Base-by-base conservation (phyloP, 1,140 invertebrate genomes). In the Drosophila lacertosa region DNA sequence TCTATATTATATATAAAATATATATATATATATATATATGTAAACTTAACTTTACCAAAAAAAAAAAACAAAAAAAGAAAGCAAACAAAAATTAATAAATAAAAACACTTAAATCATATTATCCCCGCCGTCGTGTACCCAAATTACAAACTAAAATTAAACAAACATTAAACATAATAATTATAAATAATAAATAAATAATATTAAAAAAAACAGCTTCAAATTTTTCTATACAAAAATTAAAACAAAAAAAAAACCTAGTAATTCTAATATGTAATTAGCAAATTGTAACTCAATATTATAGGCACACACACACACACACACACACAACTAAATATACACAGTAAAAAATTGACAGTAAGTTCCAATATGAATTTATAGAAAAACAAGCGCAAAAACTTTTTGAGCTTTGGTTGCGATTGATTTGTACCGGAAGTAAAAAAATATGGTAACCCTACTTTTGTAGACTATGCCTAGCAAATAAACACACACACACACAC, bases 91-190 rank as follows among this genome's bases (percentile, higher is more conserved):
- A 57, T 48, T 29, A 48, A 55, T 18, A 53, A 55, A 47, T 11
- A 20, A 84, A 67, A 76, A 81, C 67, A 84, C 81, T 84, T 86
- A 81, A 86, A 86, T 86, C 81, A 86, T 86, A 86, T 86, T 86
- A 86, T 86, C 81, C 81, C 81, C 81, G 81, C 81, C 81, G 81
- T 86, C 81, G 81, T 88, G 82, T 86, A 86, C 81, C 81, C 81
- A 74, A 88, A 76, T 82, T 80, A 79, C 69, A 71, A 75, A 80
- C 62, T 63, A 66, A 59, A 69, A 69, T 57, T 51, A 33, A 33
- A 70, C 51, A 32, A 57, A 60, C n/a, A 76, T 66, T 15, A 29
- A 47, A 47, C 3, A 59, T 18, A 48, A 35, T 22, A n/a, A 47
- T 29, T 32, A 50, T 33, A 33, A 44, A 44, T 44, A 42, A 65